Evolutionary conservation across 2,797 vertebrate genomes (phyloP).

Genomic region (Catamblyrhynchus diadema): DNA sequence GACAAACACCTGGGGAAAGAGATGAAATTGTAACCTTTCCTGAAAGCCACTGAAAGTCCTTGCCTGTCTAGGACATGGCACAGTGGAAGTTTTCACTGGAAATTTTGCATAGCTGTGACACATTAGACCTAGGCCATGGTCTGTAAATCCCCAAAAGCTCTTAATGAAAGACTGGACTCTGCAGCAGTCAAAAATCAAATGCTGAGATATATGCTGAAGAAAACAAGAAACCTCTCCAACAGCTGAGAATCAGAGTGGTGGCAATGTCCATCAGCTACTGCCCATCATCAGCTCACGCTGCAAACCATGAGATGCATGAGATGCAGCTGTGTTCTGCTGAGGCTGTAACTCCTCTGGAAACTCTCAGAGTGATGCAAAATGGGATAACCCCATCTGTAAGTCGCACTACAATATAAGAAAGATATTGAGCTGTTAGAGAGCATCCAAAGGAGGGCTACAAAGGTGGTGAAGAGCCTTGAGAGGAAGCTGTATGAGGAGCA

Average conservation of each 20-base stretch:
- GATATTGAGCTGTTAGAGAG: background rate
- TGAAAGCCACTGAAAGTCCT: background rate
- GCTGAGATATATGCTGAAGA: background rate
- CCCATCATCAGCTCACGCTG: background rate
- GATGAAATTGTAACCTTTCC: background rate
- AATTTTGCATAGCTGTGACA: accelerated
- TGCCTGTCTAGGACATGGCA: background rate
- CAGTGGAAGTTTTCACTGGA: background rate
- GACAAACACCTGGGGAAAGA: background rate
- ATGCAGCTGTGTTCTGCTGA: background rate
- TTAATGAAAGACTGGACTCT: background rate
- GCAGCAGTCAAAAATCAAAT: background rate
- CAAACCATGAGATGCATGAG: background rate
- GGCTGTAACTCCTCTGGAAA: background rate
- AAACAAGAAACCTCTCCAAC: background rate
- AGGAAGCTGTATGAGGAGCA: accelerated
- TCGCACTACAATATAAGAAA: background rate
- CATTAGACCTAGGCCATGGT: background rate
- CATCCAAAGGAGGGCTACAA: accelerated
- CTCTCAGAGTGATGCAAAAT: background rate
- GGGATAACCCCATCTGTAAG: background rate
- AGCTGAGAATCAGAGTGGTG: background rate
- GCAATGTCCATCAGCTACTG: background rate
- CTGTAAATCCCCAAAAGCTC: background rate
- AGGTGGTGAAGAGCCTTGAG: background rate